Base-by-base conservation (phyloP, 30 jellyfish, hydroid and myxozoan species). In the Cassiopea xamachana region DNA sequence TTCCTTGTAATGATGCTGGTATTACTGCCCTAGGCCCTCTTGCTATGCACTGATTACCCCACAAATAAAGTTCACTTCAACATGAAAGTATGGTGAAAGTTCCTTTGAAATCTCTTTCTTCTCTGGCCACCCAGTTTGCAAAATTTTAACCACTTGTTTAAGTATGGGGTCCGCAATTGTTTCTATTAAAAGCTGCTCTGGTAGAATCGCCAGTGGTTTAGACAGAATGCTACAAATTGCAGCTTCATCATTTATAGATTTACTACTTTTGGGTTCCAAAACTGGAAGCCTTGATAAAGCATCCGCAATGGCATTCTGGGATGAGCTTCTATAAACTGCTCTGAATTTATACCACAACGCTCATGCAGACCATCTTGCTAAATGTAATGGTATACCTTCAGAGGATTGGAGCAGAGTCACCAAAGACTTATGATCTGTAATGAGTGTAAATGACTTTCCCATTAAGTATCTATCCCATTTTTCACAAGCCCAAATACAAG, bases 321-420 rank as follows among this genome's bases (percentile, higher is more conserved):
- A 14, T 78, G 87, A 78, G 48, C 74, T 78, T 49, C 15, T 78
- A 8, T 78, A 1, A 10, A 78, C 87, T 78, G 48, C 87, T 78
- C 87, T 78, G 74, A 78, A 78, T 44, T 75, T 78, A 75, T 69
- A 69, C 64, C 64, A 10, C 27, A 80, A 59, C 67, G 59, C 55
- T 46, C 80, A 80, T 80, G 89, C 80, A 16, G 89, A 80, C 89
- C 89, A 80, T 80, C 89, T 80, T 80, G 89, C 89, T 80, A 61
- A 60, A 51, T 80, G 80, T 61, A 60, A 80, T 15, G 89, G 89
- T 80, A 50, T 59, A 48, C 89, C 89, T 80, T 80, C 89, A 19
- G 89, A 80, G 55, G 80, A 80, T 44, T 80, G 89, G 9, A 80
- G 80, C 89, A 80, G n/a, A 39, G 60, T 80, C 58, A 80, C 80